Percentiles rank a stretch among this genome's conserved stretches.
These are phyloP conservation scores for Leptarthrus brevirostris DNA, from an alignment of 2,888 invertebrate species.

Conservation along the genomic window DNA sequence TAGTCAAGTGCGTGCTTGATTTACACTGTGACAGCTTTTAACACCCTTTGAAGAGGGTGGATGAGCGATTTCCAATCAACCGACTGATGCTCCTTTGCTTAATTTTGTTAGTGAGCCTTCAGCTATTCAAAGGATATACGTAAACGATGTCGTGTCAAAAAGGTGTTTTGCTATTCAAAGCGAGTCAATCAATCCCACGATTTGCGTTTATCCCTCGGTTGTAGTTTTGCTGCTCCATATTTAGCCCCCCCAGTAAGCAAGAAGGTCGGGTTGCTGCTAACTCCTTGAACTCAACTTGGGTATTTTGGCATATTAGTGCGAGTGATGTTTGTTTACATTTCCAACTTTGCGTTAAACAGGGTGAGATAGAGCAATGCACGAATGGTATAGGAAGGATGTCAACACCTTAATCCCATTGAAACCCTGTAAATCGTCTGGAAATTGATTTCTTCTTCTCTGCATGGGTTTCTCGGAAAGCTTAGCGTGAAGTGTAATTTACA, in stretches of 20 bases:
- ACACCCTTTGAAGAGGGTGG: slow-evolving; percentile 28
- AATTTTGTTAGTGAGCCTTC: slow-evolving; percentile 24
- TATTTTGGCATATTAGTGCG: background rate
- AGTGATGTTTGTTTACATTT: slow-evolving; percentile 28
- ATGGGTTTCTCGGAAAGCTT: slow-evolving; percentile 36
- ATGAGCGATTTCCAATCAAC: slow-evolving; percentile 40
- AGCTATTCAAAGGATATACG: slow-evolving; percentile 28
- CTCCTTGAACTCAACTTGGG: background rate
- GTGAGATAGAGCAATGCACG: background rate
- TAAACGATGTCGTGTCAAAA: slow-evolving; percentile 22
- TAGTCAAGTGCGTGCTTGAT: slow-evolving; percentile 43
- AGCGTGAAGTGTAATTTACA: slow-evolving; percentile 53
- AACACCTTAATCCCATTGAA: slow-evolving; percentile 53
- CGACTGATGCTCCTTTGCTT: slow-evolving; percentile 38
- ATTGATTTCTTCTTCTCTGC: slow-evolving; percentile 53
- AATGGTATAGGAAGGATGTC: slow-evolving; percentile 35
- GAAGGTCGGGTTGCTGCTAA: background rate
- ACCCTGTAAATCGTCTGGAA: slow-evolving; percentile 52
- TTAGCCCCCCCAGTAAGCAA: background rate
- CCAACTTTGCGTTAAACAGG: background rate
- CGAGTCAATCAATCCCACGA: slow-evolving; percentile 31
- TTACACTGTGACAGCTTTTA: slow-evolving; percentile 19
- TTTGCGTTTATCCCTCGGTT: background rate
- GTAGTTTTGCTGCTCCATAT: slow-evolving; percentile 14
- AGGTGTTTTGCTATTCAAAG: slow-evolving; percentile 38